A percentile compares a stretch with the other conserved stretches of the same genome.
Conservation (phyloP, 53 echinoderm and acorn worm species). For the Echinometra lucunter region DNA sequence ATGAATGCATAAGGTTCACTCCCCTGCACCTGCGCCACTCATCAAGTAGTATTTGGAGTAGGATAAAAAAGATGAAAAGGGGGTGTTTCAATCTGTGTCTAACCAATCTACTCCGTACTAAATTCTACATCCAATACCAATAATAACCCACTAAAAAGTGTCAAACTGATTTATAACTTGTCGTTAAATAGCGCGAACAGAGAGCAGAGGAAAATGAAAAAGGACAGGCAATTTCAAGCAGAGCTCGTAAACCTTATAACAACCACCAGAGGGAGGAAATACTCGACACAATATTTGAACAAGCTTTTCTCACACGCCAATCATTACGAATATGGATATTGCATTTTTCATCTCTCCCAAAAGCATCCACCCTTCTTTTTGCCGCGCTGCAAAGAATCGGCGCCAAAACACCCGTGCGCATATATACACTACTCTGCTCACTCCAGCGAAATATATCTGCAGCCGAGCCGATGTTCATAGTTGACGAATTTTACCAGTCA, state of each 20-base stretch:
- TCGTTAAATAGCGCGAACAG: neutral
- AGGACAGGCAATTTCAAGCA: conserved; percentile 1
- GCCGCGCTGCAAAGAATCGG: neutral
- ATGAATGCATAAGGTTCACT: neutral
- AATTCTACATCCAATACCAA: neutral
- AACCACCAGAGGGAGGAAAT: conserved; percentile 24
- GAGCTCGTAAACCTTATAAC: neutral
- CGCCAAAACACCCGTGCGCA: conserved; percentile 45
- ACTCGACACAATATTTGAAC: conserved; percentile 48
- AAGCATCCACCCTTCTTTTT: neutral
- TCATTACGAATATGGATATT: conserved; percentile 45
- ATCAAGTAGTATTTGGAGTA: neutral
- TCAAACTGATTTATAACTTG: neutral
- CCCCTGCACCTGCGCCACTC: neutral
- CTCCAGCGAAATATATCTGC: conserved; percentile 23
- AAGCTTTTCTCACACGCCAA: conserved; percentile 44
- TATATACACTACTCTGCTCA: neutral
- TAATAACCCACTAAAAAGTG: neutral
- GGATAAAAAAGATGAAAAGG: too few species aligned
- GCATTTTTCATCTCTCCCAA: conserved; percentile 12
- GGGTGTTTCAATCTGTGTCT: neutral
- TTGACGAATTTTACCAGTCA: conserved; percentile 35
- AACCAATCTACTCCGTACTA: neutral
- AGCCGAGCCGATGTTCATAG: conserved; percentile 29
- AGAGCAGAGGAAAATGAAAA: neutral